Percentiles rank a stretch among this genome's conserved stretches.
These are phyloP conservation scores for Pituophis catenifer DNA, from an alignment of 2,113 vertebrate genomes.

Conservation along the genomic window DNA sequence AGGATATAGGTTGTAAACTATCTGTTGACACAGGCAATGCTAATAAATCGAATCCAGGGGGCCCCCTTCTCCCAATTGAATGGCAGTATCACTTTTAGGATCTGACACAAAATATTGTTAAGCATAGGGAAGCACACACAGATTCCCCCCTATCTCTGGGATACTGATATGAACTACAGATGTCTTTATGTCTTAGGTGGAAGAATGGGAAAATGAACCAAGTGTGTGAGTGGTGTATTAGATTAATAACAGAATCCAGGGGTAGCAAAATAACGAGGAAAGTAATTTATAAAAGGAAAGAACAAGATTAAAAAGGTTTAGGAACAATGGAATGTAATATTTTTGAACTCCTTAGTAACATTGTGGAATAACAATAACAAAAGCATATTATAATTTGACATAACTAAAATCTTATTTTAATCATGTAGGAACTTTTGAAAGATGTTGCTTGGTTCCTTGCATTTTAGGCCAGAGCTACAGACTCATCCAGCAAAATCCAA, in stretches of 20 bases:
- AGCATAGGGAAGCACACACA: background rate
- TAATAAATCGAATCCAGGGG: too few species aligned
- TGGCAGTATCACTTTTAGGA: too few species aligned
- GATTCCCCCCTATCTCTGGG: too few species aligned
- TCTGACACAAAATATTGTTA: too few species aligned
- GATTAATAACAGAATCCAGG: background rate
- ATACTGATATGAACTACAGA: too few species aligned
- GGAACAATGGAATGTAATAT: background rate
- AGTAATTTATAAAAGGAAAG: background rate
- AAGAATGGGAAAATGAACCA: background rate
- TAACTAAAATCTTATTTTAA: background rate
- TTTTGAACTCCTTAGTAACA: background rate
- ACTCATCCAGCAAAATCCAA: background rate
- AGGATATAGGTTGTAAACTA: too few species aligned
- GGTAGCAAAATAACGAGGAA: background rate
- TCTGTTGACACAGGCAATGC: too few species aligned
- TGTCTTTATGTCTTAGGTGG: background rate
- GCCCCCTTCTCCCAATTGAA: too few species aligned
- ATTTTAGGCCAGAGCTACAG: conserved; percentile 49
- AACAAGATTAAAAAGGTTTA: background rate
- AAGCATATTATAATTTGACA: background rate
- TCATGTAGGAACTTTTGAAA: background rate
- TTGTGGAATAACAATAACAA: background rate
- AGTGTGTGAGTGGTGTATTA: background rate
- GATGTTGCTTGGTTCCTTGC: conserved; percentile 23